Evolutionary conservation across 2,113 vertebrate genomes (phyloP), one percentile per base, ranked within the genome.

Genomic region (Sapayoa aenigma): DNA sequence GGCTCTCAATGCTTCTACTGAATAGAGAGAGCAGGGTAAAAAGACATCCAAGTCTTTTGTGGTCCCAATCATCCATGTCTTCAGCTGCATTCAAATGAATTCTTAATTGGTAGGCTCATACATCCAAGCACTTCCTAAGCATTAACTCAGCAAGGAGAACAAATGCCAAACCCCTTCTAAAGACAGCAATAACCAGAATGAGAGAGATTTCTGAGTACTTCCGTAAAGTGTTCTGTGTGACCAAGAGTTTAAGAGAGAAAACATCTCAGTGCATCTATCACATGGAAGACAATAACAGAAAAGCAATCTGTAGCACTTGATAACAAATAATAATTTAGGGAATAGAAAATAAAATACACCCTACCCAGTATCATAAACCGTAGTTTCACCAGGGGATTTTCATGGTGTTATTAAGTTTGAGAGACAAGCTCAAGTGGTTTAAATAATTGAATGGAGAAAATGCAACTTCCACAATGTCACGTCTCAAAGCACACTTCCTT

Each of bases 381-480:
- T 39, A 93, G 41, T 55, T 89, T 95, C 81, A 73, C 44, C 22
- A 47, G 46, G 74, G 74, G 68, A 80, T 87, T 94, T 92, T 84
- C 85, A 56, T 4, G 1, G 27, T 66, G 69, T 78, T 94, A 96
- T 96, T 95, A 94, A 77, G 84, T 91, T 87, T 93, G 95, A 96
- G 74, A 96, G 94, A 89, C 90, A 97, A 91, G 75, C 71, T 91
- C 81, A 94, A 96, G 89, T 91, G 89, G 92, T 80, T 92, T 89
- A 92, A 96, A 96, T 96, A 95, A 96, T 56, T 94, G 91, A 89
- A 87, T 73, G 59, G 84, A 92, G 53, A 85, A 94, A 94, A 95
- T 92, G 59, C 39, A 74, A 56, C 77, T 94, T 87, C 56, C 75
- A 69, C 31, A 58, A n/a, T 7, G 2, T 73, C 65, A 25, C 17